Conservation (phyloP, 2,113 vertebrate species). For the Tauraco erythrolophus region DNA sequence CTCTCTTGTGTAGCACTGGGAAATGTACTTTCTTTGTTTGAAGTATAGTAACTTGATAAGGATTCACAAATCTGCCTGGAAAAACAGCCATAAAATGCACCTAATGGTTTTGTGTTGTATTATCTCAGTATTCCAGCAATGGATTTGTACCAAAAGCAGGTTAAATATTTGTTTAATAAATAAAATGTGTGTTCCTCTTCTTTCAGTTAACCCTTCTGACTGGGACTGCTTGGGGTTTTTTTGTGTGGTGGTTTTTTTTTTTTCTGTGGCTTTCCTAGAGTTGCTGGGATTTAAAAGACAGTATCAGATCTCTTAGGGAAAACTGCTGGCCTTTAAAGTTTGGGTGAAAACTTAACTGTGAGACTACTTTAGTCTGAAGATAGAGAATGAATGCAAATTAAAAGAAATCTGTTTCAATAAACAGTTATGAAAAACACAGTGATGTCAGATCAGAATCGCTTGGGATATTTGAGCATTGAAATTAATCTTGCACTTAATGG, state of each 20-base stretch:
- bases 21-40: neutral
- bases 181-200: neutral
- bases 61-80: neutral
- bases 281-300: neutral
- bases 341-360: neutral
- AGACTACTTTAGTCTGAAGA: neutral
- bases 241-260: neutral
- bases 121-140: neutral
- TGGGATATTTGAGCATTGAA: neutral
- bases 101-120: neutral
- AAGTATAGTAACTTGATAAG: neutral
- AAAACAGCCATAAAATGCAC: neutral
- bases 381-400: neutral
- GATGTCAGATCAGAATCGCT: neutral
- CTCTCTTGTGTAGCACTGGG: neutral
- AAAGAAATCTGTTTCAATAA: neutral
- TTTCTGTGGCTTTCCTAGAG: neutral
- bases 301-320: neutral
- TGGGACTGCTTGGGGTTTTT: neutral
- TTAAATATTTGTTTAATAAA: neutral
- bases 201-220: neutral
- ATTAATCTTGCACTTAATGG: neutral
- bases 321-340: neutral
- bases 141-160: neutral
- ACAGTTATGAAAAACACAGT: neutral